These are phyloP conservation scores for Blennius ocellaris DNA, from an alignment of 2,113 vertebrate genomes.

Conservation along the genomic window DNA sequence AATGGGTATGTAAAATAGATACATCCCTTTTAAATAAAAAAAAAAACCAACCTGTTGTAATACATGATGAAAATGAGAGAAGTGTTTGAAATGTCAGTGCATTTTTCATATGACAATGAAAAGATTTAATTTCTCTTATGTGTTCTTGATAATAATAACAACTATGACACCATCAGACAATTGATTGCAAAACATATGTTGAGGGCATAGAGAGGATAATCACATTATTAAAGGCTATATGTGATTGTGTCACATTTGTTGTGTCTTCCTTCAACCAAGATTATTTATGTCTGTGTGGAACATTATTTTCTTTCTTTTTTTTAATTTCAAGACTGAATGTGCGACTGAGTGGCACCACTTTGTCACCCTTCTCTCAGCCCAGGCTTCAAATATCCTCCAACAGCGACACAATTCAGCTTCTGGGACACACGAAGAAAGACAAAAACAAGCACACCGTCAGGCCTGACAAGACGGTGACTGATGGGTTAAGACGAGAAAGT, in stretches of 20 bases:
- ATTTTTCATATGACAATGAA: too few species aligned
- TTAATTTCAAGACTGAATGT: constrained; percentile 2
- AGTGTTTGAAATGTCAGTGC: too few species aligned
- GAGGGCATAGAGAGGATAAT: not conserved
- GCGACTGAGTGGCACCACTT: constrained; percentile 12
- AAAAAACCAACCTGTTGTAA: too few species aligned
- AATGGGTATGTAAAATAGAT: too few species aligned
- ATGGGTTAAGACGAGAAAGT: constrained; percentile 15
- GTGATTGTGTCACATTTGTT: constrained; percentile 10
- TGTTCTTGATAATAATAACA: not conserved
- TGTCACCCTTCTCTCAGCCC: not conserved
- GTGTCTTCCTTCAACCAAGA: not conserved
- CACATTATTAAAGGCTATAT: not conserved
- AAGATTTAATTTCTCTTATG: too few species aligned
- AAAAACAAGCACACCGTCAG: not conserved
- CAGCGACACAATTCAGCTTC: constrained; percentile 12
- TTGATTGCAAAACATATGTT: not conserved
- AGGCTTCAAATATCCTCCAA: not conserved
- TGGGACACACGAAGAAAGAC: not conserved
- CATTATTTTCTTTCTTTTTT: constrained; percentile 46
- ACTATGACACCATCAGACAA: not conserved
- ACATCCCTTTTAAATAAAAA: too few species aligned
- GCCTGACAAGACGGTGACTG: not conserved
- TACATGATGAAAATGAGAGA: too few species aligned
- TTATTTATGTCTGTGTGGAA: not conserved